Evolutionary conservation across 1,140 invertebrate species (phyloP).

Genomic region (Drosophila mauritiana): DNA sequence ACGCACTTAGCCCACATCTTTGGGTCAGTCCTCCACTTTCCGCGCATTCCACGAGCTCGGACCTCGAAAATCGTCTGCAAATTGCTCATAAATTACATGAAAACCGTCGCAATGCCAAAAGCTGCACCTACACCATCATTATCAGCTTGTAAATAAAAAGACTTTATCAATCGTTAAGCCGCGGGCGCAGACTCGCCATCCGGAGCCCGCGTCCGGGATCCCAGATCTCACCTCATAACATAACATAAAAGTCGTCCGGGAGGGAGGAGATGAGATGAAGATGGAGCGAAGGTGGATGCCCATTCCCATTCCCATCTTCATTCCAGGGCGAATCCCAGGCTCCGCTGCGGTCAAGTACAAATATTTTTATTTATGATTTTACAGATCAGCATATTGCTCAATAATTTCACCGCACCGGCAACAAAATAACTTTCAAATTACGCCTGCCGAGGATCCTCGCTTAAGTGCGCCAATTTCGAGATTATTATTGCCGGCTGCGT

Average conservation of each 20-base stretch:
- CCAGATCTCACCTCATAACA: conserved; percentile 77
- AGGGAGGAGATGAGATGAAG: conserved; percentile 15
- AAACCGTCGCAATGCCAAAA: conserved; percentile 70
- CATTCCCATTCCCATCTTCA: background rate
- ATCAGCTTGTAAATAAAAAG: conserved; percentile 83
- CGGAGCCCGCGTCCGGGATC: background rate
- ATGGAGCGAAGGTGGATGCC: conserved; percentile 23
- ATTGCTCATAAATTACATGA: conserved; percentile 73
- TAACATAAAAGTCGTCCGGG: conserved; percentile 75
- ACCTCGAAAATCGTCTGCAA: conserved; percentile 50
- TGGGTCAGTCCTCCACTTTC: background rate
- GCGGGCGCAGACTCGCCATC: conserved; percentile 27
- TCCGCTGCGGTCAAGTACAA: conserved; percentile 64
- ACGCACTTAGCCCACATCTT: background rate
- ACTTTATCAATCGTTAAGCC: conserved; percentile 80
- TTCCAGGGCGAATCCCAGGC: background rate
- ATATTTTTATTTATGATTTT: conserved; percentile 84
- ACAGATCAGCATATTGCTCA: conserved; percentile 83
- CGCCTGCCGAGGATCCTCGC: conserved; percentile 38
- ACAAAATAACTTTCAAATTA: conserved; percentile 82
- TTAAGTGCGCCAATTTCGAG: conserved; percentile 81
- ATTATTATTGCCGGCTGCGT: conserved; percentile 80
- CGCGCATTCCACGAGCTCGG: conserved; percentile 7
- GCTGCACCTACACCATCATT: conserved; percentile 80
- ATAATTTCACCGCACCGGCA: conserved; percentile 69